phyloP scores from a whole-genome alignment of 2,797 vertebrate species.

The Carcharodon carcharias region DNA sequence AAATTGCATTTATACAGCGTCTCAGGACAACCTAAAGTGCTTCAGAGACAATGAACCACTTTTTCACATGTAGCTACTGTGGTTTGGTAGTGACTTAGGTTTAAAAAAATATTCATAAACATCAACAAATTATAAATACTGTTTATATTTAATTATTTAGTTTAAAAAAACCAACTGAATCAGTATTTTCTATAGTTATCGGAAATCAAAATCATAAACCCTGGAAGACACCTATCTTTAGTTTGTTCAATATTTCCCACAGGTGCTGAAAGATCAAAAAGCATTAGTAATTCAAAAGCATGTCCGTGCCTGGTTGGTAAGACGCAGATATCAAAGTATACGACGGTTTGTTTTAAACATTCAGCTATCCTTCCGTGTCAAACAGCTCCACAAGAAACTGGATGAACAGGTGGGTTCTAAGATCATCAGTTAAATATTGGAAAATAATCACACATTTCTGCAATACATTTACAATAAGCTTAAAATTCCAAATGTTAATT shows the following conservation, averaged over 20 bases:
- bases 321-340: constrained; percentile 84
- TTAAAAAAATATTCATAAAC: not conserved
- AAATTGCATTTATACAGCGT: not conserved
- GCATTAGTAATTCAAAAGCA: constrained; percentile 88
- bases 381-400: constrained; percentile 79
- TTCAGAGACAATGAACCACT: not conserved
- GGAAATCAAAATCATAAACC: too few species aligned
- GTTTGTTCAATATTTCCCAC: not conserved
- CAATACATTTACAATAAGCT: not conserved
- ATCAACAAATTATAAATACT: not conserved
- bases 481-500: not conserved
- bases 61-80: not conserved
- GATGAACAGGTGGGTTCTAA: constrained; percentile 78
- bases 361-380: constrained; percentile 87
- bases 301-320: constrained; percentile 82
- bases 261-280: constrained; percentile 87
- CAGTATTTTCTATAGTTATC: not conserved
- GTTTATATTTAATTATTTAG: not conserved
- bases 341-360: constrained; percentile 85
- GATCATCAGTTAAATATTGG: too few species aligned
- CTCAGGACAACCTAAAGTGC: not conserved
- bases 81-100: not conserved
- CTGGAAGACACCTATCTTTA: not conserved
- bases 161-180: not conserved
- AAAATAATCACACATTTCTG: not conserved